Evolutionary conservation across 2,797 vertebrate species (phyloP).

Genomic region (Kryptopterus vitreolus): DNA sequence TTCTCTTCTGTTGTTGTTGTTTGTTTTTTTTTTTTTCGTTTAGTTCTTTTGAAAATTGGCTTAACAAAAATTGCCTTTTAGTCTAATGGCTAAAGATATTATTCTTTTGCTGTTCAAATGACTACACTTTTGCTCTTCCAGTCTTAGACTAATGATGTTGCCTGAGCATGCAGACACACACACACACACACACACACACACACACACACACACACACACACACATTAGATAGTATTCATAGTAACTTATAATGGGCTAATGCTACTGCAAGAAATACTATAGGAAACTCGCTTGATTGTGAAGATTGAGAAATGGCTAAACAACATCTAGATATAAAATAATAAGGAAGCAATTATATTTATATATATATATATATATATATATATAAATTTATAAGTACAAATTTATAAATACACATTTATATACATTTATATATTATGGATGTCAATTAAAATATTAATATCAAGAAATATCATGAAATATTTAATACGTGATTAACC

Average conservation of each 20-base stretch:
- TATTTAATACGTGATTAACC: too few relatives aligned
- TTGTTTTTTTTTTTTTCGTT: too few relatives aligned
- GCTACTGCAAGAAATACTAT: not conserved
- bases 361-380: too few relatives aligned
- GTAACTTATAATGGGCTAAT: slow-evolving; percentile 7
- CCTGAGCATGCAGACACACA: not conserved
- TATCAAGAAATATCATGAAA: too few relatives aligned
- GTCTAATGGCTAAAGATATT: not conserved
- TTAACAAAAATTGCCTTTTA: not conserved
- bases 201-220: not conserved
- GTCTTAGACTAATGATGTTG: not conserved
- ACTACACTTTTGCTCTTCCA: not conserved
- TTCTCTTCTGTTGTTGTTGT: not conserved
- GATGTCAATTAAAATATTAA: too few relatives aligned
- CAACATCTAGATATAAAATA: too few relatives aligned
- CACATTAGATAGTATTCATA: not conserved
- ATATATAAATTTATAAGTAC: too few relatives aligned
- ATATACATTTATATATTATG: too few relatives aligned
- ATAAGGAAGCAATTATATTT: not conserved
- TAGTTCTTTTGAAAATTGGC: not conserved
- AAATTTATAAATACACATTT: too few relatives aligned
- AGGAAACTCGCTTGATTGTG: not conserved
- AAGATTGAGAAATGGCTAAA: not conserved
- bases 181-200: not conserved
- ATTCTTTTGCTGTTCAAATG: not conserved